A percentile compares a stretch with the other conserved stretches of the same genome.
These are phyloP conservation scores for Aphidoletes aphidimyza DNA, from an alignment of 2,888 invertebrate genomes.

Conservation along the genomic window DNA sequence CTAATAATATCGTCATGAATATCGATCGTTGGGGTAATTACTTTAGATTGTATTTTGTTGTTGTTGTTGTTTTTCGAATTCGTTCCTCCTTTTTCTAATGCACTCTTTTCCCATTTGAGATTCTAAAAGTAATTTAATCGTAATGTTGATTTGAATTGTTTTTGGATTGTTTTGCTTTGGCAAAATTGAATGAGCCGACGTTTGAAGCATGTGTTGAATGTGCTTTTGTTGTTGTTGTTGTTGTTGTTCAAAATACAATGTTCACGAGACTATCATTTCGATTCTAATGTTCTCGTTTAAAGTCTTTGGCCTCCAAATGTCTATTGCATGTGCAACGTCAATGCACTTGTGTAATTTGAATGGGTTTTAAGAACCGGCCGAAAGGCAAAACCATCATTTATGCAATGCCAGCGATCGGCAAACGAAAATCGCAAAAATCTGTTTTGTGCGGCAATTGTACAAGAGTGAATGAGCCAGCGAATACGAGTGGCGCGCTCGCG, in stretches of 20 bases:
- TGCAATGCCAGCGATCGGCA: slow-evolving; percentile 23
- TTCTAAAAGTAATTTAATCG: slow-evolving; percentile 30
- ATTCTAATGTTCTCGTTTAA: slow-evolving; percentile 42
- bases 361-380: slow-evolving; percentile 34
- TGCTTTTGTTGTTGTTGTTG: neutral
- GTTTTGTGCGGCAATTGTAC: no score
- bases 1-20: slow-evolving; percentile 34
- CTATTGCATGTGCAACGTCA: slow-evolving; percentile 27
- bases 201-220: neutral
- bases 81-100: neutral
- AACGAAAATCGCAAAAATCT: no score
- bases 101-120: neutral
- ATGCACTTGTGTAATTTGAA: slow-evolving; percentile 51
- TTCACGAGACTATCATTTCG: slow-evolving; percentile 14
- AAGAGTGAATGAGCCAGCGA: no score
- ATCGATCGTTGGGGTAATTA: slow-evolving; percentile 39
- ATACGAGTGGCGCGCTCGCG: no score
- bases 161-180: neutral
- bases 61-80: neutral
- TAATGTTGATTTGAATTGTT: neutral
- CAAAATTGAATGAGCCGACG: slow-evolving; percentile 39
- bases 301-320: slow-evolving; percentile 43
- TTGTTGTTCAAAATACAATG: neutral
- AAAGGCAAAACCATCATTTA: slow-evolving; percentile 41
- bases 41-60: slow-evolving; percentile 18